Conservation (phyloP, 2,797 vertebrate species). For the Ctenosaura bakeri region DNA sequence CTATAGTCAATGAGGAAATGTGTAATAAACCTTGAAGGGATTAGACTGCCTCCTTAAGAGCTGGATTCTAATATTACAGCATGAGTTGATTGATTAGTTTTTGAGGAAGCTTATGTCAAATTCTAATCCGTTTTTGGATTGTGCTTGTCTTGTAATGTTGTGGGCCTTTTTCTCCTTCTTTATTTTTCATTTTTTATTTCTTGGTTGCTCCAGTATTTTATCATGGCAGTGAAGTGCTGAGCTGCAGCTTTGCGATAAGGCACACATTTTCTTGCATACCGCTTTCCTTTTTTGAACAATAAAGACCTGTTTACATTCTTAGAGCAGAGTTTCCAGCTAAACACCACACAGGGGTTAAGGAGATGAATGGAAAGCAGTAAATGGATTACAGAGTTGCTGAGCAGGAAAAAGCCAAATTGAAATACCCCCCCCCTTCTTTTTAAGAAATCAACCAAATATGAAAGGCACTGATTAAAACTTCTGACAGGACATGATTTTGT, state of each 20-base stretch:
- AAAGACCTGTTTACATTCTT: constrained; percentile 91
- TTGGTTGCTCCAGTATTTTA: constrained; percentile 87
- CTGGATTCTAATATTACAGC: constrained; percentile 89
- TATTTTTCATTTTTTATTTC: constrained; percentile 40
- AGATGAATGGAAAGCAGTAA: constrained; percentile 64
- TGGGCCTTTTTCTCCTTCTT: constrained; percentile 57
- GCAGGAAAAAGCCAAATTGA: constrained; percentile 59
- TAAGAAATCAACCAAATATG: neutral
- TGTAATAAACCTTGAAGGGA: constrained; percentile 90
- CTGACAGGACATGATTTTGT: constrained; percentile 34
- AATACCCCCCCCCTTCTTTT: neutral
- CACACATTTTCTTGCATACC: constrained; percentile 85
- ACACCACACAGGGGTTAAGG: constrained; percentile 76
- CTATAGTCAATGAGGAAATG: constrained; percentile 76
- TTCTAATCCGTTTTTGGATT: constrained; percentile 95
- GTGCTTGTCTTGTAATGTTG: constrained; percentile 93
- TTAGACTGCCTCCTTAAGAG: constrained; percentile 90
- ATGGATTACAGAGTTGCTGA: constrained; percentile 70
- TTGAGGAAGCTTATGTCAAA: constrained; percentile 96
- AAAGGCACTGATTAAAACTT: constrained; percentile 47
- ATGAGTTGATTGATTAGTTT: constrained; percentile 96
- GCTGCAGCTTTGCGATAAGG: constrained; percentile 96
- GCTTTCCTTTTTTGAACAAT: constrained; percentile 86
- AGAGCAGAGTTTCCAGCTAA: constrained; percentile 84
- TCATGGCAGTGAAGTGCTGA: constrained; percentile 91